Percentiles rank a stretch among this genome's conserved stretches.
Conservation (phyloP, 1,140 invertebrate genomes). For the Bombus pascuorum region DNA sequence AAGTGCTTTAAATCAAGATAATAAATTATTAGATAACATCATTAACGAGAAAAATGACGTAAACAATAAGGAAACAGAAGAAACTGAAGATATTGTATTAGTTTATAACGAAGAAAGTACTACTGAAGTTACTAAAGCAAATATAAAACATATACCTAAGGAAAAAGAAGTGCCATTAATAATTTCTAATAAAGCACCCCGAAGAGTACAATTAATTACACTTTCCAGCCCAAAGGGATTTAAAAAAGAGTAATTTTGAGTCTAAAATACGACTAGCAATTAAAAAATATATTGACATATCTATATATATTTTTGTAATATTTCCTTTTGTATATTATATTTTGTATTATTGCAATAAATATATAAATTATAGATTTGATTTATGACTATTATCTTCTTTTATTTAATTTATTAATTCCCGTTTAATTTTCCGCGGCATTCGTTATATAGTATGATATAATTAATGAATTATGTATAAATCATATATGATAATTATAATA, state of each 20-base stretch:
- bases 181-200: constrained; percentile 83
- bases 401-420: not conserved
- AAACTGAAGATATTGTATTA: constrained; percentile 86
- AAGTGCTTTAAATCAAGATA: constrained; percentile 25
- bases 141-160: constrained; percentile 66
- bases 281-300: not conserved
- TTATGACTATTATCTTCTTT: not conserved
- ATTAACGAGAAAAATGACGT: constrained; percentile 22
- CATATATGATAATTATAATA: not conserved
- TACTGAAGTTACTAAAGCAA: constrained; percentile 55
- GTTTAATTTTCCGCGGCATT: not conserved
- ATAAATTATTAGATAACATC: not conserved
- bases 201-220: constrained; percentile 88
- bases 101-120: constrained; percentile 84
- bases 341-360: constrained; percentile 16
- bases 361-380: constrained; percentile 9
- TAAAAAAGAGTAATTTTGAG: constrained; percentile 80
- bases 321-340: constrained; percentile 28
- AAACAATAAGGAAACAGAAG: constrained; percentile 58
- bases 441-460: not conserved
- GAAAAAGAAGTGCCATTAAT: constrained; percentile 66
- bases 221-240: constrained; percentile 88
- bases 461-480: not conserved
- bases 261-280: not conserved
- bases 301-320: not conserved